Conservation (phyloP, 1,140 invertebrate genomes). For the Caenorhabditis remanei region DNA sequence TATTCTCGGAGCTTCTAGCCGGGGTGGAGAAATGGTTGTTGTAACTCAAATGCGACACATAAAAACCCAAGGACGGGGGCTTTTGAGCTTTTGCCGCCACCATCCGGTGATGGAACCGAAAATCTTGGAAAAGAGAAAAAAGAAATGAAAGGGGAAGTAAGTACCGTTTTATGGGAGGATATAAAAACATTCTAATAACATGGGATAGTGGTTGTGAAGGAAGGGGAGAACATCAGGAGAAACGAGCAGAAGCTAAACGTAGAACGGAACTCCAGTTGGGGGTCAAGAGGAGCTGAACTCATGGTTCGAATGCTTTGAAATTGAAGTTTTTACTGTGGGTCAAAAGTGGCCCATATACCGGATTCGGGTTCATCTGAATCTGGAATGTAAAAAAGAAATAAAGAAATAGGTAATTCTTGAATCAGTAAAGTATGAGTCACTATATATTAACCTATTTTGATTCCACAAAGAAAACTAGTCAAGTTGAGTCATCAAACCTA, state of each 20-base stretch:
- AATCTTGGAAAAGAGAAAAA: not conserved
- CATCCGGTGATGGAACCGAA: not conserved
- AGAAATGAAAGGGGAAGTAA: not conserved
- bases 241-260: not conserved
- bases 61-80: slow-evolving; percentile 38
- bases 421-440: too few species aligned
- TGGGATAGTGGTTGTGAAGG: slow-evolving; percentile 5
- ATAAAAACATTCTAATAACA: slow-evolving; percentile 47
- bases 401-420: too few species aligned
- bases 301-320: too few species aligned
- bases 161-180: slow-evolving; percentile 37
- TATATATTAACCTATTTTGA: too few species aligned
- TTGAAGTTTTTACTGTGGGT: too few species aligned
- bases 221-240: not conserved
- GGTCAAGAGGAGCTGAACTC: too few species aligned
- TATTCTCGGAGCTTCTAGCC: not conserved
- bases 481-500: too few species aligned
- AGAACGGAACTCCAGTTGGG: too few species aligned
- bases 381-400: too few species aligned
- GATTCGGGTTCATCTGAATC: too few species aligned
- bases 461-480: too few species aligned
- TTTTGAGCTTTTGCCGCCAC: slow-evolving; percentile 44
- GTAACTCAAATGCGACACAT: slow-evolving; percentile 47
- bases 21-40: not conserved
- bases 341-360: too few species aligned